A percentile compares a stretch with the other conserved stretches of the same genome.
Conservation (phyloP, 2,797 vertebrate species). For the Rallus crepitans region DNA sequence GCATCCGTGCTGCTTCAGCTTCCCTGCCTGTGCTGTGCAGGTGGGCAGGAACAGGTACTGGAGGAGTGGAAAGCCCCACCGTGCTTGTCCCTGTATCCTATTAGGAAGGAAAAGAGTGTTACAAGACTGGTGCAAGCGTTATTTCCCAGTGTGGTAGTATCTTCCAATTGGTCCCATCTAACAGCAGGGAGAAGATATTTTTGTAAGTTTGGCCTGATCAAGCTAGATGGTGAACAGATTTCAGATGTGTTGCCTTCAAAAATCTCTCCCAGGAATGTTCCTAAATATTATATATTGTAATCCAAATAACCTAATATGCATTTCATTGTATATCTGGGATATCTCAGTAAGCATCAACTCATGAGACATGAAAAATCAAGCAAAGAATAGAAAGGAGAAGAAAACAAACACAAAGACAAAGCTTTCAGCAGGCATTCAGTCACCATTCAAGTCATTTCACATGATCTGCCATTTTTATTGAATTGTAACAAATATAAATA, state of each 20-base stretch:
- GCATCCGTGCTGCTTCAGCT: background rate
- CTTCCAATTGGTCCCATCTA: background rate
- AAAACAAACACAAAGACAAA: background rate
- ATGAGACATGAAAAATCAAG: background rate
- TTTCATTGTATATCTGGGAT: background rate
- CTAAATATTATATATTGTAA: background rate
- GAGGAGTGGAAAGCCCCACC: background rate
- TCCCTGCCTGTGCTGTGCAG: rapidly evolving
- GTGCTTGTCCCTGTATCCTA: background rate
- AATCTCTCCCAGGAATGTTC: background rate
- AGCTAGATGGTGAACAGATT: background rate
- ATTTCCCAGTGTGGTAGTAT: background rate
- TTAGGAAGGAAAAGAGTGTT: background rate
- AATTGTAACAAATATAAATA: background rate
- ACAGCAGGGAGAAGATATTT: background rate
- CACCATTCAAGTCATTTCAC: background rate
- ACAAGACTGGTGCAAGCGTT: background rate
- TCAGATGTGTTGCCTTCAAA: background rate
- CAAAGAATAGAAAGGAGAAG: background rate
- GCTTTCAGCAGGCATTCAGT: background rate
- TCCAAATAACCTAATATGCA: background rate
- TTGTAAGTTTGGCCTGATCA: background rate
- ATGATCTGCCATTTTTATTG: background rate
- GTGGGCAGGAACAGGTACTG: background rate
- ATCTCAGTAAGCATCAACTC: background rate